Conservation (phyloP, 2,888 invertebrate species). For the Leptarthrus brevirostris region DNA sequence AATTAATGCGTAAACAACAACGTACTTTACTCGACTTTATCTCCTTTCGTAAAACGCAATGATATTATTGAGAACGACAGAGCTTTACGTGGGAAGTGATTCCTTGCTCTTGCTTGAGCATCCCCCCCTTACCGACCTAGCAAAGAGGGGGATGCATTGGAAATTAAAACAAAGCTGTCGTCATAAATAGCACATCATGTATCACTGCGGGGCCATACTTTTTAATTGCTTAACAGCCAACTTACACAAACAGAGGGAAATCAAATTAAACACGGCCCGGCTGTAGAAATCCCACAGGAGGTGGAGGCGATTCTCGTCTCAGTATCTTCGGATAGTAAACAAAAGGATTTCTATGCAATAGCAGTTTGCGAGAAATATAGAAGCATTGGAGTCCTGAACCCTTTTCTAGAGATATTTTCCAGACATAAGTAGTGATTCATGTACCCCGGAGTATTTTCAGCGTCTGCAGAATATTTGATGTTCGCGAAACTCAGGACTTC, state of each 20-base stretch:
- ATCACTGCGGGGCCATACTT: conserved; percentile 54
- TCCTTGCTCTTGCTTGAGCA: background rate
- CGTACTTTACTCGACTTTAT: too few relatives aligned
- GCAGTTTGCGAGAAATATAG: conserved; percentile 9
- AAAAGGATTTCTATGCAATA: conserved; percentile 12
- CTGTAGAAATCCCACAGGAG: background rate
- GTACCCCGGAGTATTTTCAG: conserved; percentile 38
- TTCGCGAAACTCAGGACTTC: conserved; percentile 20
- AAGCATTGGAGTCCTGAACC: background rate
- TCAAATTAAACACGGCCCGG: conserved; percentile 42
- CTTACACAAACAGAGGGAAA: conserved; percentile 58
- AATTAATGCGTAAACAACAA: too few relatives aligned
- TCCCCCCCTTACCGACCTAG: background rate
- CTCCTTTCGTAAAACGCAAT: too few relatives aligned
- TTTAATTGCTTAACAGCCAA: conserved; percentile 66
- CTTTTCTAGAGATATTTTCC: conserved; percentile 7
- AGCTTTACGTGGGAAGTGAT: conserved; percentile 35
- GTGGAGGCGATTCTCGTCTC: background rate
- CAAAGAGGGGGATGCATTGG: conserved; percentile 19
- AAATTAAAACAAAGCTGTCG: conserved; percentile 46
- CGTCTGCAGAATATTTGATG: conserved; percentile 42
- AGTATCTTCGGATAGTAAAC: conserved; percentile 29
- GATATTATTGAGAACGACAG: too few relatives aligned
- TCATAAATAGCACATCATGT: conserved; percentile 46
- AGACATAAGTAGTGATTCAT: conserved; percentile 47